Evolutionary conservation across 2,888 invertebrate species (phyloP), one percentile per base, ranked within the genome.

Genomic region (Rhamphomyia laevipes): DNA sequence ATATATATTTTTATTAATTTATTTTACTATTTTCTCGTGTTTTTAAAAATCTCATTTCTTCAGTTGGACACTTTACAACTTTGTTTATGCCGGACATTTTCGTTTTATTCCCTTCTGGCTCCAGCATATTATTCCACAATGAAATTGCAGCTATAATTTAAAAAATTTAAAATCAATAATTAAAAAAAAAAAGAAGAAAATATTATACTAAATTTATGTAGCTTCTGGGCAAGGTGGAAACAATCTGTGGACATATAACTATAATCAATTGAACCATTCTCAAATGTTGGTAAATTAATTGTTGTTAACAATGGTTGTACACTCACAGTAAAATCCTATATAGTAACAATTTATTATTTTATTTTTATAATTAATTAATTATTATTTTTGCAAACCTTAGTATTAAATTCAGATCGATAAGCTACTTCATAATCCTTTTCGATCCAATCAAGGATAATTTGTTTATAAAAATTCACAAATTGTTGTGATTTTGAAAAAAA

Each of bases 151-250:
- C 79, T 58, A 55, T 38, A 47, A 57, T 43, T 27, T 46, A 33
- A 33, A n/a, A 35, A 35, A 2, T 13, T 13, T 5, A 7, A 33
- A 33, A 6, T 13, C 7, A 5, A 3, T 13, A 5, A 6, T 4
- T 27, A 7, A 7, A 9, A 27, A 6, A 7, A 27, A 2, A 7
- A n/a, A n/a, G n/a, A n/a, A n/a, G n/a, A 9, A 27, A 27, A n/a
- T n/a, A n/a, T n/a, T 27, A 6, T 2, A 27, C 23, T 9, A 6
- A 27, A 2, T 3, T 79, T 77, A 53, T 79, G 74, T 16, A 72
- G 71, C 56, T 74, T 77, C 59, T 81, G 80, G 55, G 77, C 78
- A n/a, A n/a, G n/a, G n/a, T n/a, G n/a, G n/a, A n/a, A n/a, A n/a
- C 81, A 81, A 60, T 82, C 82, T 35, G 65, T 62, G 0, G 80